Evolutionary conservation across 2,797 vertebrate genomes (phyloP).

Genomic region (Pangasius larnaudii): DNA sequence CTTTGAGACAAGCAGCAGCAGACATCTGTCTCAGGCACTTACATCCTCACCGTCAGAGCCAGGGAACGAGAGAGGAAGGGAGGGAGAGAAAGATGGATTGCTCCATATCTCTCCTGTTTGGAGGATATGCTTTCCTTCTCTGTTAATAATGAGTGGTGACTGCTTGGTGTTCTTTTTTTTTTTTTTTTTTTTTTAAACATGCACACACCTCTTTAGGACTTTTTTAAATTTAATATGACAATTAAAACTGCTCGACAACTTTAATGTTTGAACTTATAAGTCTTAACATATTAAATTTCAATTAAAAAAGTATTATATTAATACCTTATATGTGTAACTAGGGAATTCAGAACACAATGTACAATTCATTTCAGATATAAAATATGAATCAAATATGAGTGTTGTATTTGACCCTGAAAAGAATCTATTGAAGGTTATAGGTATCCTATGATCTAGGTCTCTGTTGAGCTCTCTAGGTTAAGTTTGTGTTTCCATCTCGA

Average conservation of each 20-base stretch:
- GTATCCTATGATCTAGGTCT: background rate
- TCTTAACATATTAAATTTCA: background rate
- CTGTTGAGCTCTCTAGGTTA: background rate
- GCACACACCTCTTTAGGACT: background rate
- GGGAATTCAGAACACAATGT: background rate
- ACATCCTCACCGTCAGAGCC: conserved; percentile 65
- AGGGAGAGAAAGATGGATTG: conserved; percentile 70
- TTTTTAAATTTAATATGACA: background rate
- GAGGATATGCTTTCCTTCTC: conserved; percentile 64
- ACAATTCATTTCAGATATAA: background rate
- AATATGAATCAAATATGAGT: background rate
- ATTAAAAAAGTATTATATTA: background rate
- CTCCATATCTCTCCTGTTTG: conserved; percentile 70
- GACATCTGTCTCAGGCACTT: conserved; percentile 79
- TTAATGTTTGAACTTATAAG: background rate
- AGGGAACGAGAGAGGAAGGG: conserved; percentile 45
- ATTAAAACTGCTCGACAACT: background rate
- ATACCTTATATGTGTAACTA: background rate
- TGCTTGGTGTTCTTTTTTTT: background rate
- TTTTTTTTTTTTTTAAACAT: background rate
- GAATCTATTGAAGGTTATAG: background rate
- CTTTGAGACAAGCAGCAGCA: conserved; percentile 77
- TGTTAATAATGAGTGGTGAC: conserved; percentile 42
- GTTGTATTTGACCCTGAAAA: background rate
- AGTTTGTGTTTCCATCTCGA: background rate